Conservation (phyloP, 2,113 vertebrate genomes). For the Cephalophus harveyi region DNA sequence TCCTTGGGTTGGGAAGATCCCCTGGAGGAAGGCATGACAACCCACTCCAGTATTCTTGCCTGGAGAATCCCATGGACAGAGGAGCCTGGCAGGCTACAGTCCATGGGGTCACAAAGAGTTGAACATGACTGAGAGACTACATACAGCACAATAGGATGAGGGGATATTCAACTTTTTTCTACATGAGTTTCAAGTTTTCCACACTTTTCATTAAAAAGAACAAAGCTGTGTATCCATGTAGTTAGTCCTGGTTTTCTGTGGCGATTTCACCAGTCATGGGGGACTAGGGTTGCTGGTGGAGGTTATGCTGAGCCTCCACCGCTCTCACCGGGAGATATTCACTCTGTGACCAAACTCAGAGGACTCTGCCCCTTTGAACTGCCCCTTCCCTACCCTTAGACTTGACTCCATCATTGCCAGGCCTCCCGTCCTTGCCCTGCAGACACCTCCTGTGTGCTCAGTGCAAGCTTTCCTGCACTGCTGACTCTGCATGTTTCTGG, state of each 20-base stretch:
- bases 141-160: not conserved
- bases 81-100: not conserved
- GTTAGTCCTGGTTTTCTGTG: not conserved
- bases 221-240: not conserved
- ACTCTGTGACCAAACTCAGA: not conserved
- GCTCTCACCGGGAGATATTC: not conserved
- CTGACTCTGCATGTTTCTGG: not conserved
- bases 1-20: not conserved
- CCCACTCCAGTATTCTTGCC: not conserved
- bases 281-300: not conserved
- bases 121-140: not conserved
- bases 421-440: fast-evolving
- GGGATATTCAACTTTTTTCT: not conserved
- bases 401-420: not conserved
- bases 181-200: not conserved
- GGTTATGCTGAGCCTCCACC: not conserved
- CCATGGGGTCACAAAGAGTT: not conserved
- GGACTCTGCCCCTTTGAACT: not conserved
- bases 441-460: not conserved
- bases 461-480: not conserved
- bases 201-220: not conserved
- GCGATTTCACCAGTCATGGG: not conserved
- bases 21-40: not conserved
- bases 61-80: not conserved
- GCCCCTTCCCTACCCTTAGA: not conserved